These are phyloP conservation scores for Odobenus rosmarus DNA, from an alignment of 2,113 vertebrate genomes.

Conservation along the genomic window DNA sequence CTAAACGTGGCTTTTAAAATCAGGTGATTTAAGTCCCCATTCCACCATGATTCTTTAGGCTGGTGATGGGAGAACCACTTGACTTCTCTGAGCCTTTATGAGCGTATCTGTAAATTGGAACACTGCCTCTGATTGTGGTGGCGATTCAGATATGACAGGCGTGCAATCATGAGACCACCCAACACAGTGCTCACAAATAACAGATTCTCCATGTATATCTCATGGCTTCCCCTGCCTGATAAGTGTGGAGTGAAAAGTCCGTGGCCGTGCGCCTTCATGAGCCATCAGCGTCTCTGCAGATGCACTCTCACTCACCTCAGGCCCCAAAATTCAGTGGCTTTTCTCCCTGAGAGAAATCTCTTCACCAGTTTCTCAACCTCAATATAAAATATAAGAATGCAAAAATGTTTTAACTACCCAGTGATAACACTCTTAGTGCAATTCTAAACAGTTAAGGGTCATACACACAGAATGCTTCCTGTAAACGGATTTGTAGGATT, in stretches of 20 bases:
- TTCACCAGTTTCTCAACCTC: background rate
- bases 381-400: background rate
- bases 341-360: background rate
- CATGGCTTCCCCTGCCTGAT: background rate
- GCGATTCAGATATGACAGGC: background rate
- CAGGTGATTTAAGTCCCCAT: background rate
- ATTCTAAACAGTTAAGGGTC: background rate
- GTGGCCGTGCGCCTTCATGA: fast-evolving
- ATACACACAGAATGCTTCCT: background rate
- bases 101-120: background rate
- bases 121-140: background rate
- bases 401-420: background rate
- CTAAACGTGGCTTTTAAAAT: background rate
- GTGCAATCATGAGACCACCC: background rate
- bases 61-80: background rate
- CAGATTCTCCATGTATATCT: fast-evolving
- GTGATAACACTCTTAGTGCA: background rate
- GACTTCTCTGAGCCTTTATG: background rate
- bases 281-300: background rate
- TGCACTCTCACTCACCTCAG: background rate
- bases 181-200: background rate
- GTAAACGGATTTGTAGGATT: background rate
- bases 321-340: background rate
- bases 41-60: background rate
- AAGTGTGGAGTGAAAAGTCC: background rate